Conservation (phyloP, 37 sponge, comb jelly and placozoan genomes). For the Chondrosia reniformis region DNA sequence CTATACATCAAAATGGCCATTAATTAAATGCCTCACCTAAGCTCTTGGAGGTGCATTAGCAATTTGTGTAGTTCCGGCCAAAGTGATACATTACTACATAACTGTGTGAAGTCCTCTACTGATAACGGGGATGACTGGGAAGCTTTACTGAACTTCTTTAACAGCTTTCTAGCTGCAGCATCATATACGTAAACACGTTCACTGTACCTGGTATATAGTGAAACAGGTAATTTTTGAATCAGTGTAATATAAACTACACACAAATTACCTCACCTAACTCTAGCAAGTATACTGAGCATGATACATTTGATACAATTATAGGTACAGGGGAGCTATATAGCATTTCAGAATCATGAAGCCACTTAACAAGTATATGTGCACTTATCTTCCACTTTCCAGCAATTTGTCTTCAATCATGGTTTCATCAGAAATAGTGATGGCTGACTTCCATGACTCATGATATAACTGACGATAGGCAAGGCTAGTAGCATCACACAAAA, state of each 20-base stretch:
- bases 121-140: background rate
- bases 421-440: too few species aligned
- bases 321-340: background rate
- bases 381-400: slow-evolving; percentile 18
- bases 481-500: slow-evolving; percentile 9
- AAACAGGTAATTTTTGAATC: background rate
- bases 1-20: too few species aligned
- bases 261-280: background rate
- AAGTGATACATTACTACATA: too few species aligned
- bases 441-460: background rate
- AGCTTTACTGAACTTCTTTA: background rate
- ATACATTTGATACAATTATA: background rate
- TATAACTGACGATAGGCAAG: background rate
- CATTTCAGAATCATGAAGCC: background rate
- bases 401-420: background rate
- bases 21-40: too few species aligned
- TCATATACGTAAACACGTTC: background rate
- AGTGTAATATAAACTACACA: background rate
- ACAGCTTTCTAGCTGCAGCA: background rate
- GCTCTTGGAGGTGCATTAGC: background rate
- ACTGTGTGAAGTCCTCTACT: background rate
- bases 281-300: background rate
- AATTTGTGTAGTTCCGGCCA: background rate
- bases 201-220: slow-evolving; percentile 14
- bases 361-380: background rate